Evolutionary conservation across 2,888 invertebrate genomes (phyloP).

Genomic region (Heliconius ethilla): DNA sequence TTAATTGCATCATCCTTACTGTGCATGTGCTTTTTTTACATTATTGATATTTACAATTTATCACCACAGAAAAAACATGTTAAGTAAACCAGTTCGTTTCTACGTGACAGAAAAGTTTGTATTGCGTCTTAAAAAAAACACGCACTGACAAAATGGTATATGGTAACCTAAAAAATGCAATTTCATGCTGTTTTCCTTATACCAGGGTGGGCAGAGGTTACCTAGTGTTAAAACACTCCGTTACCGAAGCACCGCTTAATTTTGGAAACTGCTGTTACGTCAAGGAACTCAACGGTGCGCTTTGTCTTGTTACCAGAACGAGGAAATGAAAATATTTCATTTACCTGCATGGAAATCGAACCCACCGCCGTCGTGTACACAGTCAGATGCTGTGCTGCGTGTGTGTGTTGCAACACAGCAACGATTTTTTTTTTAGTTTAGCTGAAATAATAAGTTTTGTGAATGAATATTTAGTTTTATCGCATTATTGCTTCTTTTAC

Average conservation of each 20-base stretch:
- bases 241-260: not conserved
- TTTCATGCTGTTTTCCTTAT: no score
- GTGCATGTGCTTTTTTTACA: not conserved
- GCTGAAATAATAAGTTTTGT: no score
- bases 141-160: not conserved
- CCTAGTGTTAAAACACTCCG: not conserved
- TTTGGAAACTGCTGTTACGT: not conserved
- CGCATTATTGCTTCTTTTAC: not conserved
- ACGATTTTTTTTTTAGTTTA: no score
- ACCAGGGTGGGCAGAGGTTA: no score
- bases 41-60: conserved; percentile 17
- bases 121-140: not conserved
- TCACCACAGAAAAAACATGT: not conserved
- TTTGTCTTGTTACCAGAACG: not conserved
- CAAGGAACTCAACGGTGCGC: no score
- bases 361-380: not conserved
- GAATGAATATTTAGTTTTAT: no score
- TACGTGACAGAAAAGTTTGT: not conserved
- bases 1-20: not conserved
- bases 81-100: not conserved
- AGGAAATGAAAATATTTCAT: not conserved
- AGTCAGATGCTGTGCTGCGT: not conserved
- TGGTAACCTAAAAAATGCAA: no score
- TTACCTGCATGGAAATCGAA: not conserved
- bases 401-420: no score